Conservation (phyloP, 2,113 vertebrate species). For the Lophius piscatorius region DNA sequence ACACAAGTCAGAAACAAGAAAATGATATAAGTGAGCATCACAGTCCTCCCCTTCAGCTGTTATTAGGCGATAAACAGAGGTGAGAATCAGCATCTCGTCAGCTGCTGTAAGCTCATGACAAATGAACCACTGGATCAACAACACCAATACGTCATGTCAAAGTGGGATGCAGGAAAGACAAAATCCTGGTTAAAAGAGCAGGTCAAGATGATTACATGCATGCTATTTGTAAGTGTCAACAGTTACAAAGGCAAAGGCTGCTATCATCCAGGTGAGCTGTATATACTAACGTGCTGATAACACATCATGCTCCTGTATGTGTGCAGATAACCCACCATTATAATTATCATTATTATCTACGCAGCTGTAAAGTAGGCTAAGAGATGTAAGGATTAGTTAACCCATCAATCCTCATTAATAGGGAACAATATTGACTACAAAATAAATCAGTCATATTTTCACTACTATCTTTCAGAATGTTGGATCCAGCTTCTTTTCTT, state of each 20-base stretch:
- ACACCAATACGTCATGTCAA: conserved; percentile 16
- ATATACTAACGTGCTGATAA: conserved; percentile 6
- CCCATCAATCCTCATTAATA: too few relatives aligned
- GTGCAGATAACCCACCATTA: conserved; percentile 1
- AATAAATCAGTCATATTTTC: too few relatives aligned
- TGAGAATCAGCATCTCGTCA: conserved; percentile 41
- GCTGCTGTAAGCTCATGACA: neutral
- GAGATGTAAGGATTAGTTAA: too few relatives aligned
- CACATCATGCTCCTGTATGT: neutral
- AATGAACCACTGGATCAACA: neutral
- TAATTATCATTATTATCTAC: too few relatives aligned
- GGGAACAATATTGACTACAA: too few relatives aligned
- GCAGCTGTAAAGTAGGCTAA: too few relatives aligned
- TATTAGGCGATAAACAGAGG: neutral
- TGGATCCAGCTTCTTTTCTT: too few relatives aligned
- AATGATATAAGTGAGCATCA: neutral
- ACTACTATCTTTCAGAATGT: too few relatives aligned
- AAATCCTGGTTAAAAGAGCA: neutral
- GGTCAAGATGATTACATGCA: neutral
- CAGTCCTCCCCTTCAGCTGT: conserved; percentile 1
- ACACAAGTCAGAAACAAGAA: neutral
- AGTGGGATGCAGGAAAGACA: conserved; percentile 4
- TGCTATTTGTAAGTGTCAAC: conserved; percentile 17
- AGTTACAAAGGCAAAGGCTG: neutral
- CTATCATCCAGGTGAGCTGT: neutral